These are phyloP conservation scores for Plecotus auritus DNA, from an alignment of 2,113 vertebrate genomes.

Conservation along the genomic window DNA sequence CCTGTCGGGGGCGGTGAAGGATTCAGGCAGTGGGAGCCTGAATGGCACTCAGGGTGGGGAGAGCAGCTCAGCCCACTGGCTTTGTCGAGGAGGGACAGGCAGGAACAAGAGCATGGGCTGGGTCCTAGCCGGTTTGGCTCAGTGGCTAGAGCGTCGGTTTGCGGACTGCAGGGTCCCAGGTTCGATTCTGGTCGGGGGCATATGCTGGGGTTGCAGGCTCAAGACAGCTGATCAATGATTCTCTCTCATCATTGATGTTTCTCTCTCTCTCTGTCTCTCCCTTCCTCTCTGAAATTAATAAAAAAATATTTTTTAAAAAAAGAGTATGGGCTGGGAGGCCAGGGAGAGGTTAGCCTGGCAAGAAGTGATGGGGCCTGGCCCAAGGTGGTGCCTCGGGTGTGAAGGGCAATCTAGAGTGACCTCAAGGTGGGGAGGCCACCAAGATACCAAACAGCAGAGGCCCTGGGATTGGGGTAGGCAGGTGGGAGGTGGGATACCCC, in stretches of 20 bases:
- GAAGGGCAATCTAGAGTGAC: background rate
- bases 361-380: background rate
- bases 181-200: too few relatives aligned
- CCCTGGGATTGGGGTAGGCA: background rate
- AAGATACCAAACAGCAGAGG: background rate
- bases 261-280: too few relatives aligned
- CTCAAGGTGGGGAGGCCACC: background rate
- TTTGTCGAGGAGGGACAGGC: background rate
- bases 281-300: too few relatives aligned
- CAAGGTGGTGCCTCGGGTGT: background rate
- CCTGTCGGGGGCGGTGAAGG: background rate
- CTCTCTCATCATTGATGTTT: too few relatives aligned
- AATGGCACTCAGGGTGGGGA: background rate
- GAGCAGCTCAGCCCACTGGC: background rate
- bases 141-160: too few relatives aligned
- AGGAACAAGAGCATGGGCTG: too few relatives aligned
- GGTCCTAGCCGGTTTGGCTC: too few relatives aligned
- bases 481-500: background rate
- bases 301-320: too few relatives aligned
- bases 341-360: background rate
- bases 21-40: background rate
- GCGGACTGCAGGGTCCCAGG: too few relatives aligned
- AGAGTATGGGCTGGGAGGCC: rapidly evolving
- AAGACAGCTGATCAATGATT: too few relatives aligned
- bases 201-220: too few relatives aligned